Evolutionary conservation across 2,888 invertebrate genomes (phyloP).

Genomic region (Melangyna quadrimaculata): DNA sequence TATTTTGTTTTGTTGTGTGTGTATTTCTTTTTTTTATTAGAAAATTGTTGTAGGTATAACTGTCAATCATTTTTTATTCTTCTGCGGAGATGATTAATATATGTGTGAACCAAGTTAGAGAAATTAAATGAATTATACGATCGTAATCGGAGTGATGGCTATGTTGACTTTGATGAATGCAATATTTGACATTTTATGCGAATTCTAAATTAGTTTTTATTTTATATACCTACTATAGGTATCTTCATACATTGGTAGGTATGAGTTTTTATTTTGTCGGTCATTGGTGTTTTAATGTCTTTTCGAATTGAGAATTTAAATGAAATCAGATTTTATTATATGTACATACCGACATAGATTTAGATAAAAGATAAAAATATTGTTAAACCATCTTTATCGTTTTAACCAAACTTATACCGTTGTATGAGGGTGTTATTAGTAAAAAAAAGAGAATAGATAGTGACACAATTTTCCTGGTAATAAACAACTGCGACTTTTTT

Average conservation of each 20-base stretch:
- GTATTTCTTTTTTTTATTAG: constrained; percentile 6
- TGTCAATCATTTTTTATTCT: constrained; percentile 55
- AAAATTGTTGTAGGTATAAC: constrained; percentile 24
- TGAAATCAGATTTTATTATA: too few species aligned
- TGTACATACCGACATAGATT: too few species aligned
- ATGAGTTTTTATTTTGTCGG: background rate
- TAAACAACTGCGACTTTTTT: too few species aligned
- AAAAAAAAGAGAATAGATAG: too few species aligned
- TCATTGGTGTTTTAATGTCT: too few species aligned
- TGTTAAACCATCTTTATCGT: too few species aligned
- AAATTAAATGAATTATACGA: constrained; percentile 40
- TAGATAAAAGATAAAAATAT: too few species aligned
- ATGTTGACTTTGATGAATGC: background rate
- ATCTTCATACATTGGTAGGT: background rate
- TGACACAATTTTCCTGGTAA: too few species aligned
- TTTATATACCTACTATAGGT: too few species aligned
- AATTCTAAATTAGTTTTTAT: background rate
- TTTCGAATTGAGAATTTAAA: too few species aligned
- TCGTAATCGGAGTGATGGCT: background rate
- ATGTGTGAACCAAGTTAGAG: constrained; percentile 46
- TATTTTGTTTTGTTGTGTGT: background rate
- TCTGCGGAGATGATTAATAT: constrained; percentile 14
- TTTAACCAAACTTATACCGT: too few species aligned
- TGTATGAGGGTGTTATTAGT: too few species aligned
- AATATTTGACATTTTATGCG: constrained; percentile 11